Evolutionary conservation across 2,888 invertebrate species (phyloP).

Genomic region (Drosophila bunnanda): DNA sequence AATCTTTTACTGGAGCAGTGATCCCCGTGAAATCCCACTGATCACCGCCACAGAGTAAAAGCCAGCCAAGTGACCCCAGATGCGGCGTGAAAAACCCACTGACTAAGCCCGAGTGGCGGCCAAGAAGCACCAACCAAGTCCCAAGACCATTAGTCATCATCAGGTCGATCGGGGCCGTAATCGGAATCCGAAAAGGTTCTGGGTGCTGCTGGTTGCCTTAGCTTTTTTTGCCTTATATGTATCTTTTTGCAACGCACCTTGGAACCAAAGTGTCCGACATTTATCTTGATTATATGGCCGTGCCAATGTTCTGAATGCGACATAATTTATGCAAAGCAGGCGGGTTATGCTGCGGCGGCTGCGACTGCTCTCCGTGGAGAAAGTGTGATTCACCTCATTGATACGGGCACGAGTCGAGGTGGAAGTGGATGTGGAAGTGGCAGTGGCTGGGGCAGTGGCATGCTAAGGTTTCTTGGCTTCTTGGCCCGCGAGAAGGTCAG

Average conservation of each 20-base stretch:
- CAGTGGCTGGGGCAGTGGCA: conserved; percentile 3
- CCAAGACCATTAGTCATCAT: conserved; percentile 72
- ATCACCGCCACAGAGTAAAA: conserved; percentile 27
- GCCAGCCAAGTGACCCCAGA: conserved; percentile 21
- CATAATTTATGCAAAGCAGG: conserved; percentile 71
- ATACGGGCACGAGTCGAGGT: conserved; percentile 38
- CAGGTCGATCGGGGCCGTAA: conserved; percentile 55
- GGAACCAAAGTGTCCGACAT: conserved; percentile 68
- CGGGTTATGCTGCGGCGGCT: conserved; percentile 32
- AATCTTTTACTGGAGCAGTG: conserved; percentile 23
- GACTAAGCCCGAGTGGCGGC: conserved; percentile 60
- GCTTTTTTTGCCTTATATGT: conserved; percentile 24
- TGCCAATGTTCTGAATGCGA: conserved; percentile 63
- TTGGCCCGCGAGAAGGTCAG: conserved; percentile 62
- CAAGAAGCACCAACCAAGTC: conserved; percentile 41
- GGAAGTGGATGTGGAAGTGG: conserved; percentile 4
- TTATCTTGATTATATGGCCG: conserved; percentile 78
- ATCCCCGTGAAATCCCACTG: conserved; percentile 26
- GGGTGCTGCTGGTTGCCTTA: conserved; percentile 10
- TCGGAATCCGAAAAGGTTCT: conserved; percentile 45
- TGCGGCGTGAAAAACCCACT: conserved; percentile 55
- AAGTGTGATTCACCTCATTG: conserved; percentile 75
- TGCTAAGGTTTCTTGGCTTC: conserved; percentile 54
- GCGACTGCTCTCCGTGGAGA: conserved; percentile 54
- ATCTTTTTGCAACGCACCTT: conserved; percentile 71